phyloP scores from a whole-genome alignment of 2,113 vertebrate genomes.

The Zootoca vivipara region DNA sequence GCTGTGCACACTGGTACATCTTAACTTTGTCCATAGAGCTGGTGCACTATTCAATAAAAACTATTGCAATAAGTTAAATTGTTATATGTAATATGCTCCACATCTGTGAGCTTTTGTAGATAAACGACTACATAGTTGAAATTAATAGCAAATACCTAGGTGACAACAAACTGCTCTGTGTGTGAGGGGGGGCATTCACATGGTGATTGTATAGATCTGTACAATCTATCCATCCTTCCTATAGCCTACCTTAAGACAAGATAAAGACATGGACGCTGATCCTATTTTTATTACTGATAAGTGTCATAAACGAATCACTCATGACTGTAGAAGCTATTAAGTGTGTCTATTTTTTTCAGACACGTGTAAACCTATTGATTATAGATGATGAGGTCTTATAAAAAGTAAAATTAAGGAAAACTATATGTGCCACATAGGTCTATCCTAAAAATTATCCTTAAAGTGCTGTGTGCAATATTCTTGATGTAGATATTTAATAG shows the following conservation, averaged over 20 bases:
- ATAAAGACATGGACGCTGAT: background rate
- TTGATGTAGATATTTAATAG: fast-evolving
- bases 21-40: background rate
- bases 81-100: background rate
- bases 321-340: background rate
- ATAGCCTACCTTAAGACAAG: background rate
- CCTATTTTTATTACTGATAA: background rate
- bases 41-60: background rate
- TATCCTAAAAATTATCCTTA: background rate
- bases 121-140: background rate
- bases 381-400: background rate
- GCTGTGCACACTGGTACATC: background rate
- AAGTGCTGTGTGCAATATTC: background rate
- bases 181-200: background rate
- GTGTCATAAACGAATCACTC: background rate
- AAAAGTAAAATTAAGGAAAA: background rate
- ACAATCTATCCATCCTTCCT: fast-evolving
- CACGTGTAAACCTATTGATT: background rate
- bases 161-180: background rate
- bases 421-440: background rate
- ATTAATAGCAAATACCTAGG: background rate
- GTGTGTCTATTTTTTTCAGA: background rate
- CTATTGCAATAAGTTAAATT: background rate
- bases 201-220: background rate
- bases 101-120: background rate